Percentiles rank a stretch among this genome's conserved stretches.
Conservation (phyloP, 2,797 vertebrate genomes). For the Eulemur rubriventer region DNA sequence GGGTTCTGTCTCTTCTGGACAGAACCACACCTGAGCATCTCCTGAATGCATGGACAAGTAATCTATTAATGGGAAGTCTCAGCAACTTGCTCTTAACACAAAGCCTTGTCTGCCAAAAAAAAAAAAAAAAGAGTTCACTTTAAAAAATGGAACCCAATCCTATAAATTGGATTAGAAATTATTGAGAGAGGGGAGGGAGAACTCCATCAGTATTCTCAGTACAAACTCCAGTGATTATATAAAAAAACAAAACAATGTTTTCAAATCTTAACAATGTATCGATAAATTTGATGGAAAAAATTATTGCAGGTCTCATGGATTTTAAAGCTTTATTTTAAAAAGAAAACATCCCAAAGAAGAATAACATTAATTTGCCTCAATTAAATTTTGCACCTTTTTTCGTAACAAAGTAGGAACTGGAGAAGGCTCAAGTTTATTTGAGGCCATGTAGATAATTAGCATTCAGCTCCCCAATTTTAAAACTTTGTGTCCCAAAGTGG, state of each 20-base stretch:
- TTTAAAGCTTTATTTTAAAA: background rate
- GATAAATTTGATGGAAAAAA: background rate
- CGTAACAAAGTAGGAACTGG: background rate
- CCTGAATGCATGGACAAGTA: background rate
- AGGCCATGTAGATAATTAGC: conserved; percentile 24
- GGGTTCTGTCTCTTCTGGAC: background rate
- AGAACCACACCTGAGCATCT: background rate
- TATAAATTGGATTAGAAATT: conserved; percentile 3
- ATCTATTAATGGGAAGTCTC: background rate
- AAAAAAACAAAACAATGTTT: background rate
- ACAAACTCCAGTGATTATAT: background rate
- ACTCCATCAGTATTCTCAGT: background rate
- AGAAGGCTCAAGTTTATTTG: conserved; percentile 46
- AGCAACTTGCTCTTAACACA: background rate
- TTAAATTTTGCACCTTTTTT: background rate
- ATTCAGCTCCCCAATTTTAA: conserved; percentile 27
- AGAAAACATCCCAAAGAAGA: background rate
- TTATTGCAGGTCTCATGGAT: background rate
- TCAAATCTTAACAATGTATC: background rate
- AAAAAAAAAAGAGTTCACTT: background rate
- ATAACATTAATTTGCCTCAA: background rate
- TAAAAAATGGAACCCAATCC: background rate
- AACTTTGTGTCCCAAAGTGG: conserved; percentile 15
- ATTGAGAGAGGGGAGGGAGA: background rate
- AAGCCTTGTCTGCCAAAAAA: background rate